phyloP scores from a whole-genome alignment of 2,113 vertebrate species.

The Percina caprodes region DNA sequence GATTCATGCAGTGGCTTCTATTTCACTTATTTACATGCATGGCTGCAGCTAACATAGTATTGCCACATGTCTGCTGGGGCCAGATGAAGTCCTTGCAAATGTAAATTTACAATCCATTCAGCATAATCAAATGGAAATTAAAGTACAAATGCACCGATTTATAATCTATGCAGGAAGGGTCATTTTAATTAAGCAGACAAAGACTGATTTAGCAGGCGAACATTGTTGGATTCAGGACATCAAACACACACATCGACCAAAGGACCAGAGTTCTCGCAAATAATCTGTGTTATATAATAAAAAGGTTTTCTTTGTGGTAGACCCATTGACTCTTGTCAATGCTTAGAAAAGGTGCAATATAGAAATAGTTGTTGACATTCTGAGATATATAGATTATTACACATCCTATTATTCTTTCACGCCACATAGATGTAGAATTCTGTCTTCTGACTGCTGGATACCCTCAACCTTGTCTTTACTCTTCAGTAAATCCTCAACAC shows the following conservation, averaged over 20 bases:
- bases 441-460: no score
- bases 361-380: neutral
- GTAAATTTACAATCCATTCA: slow-evolving; percentile 80
- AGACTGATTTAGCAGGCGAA: slow-evolving; percentile 64
- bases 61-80: slow-evolving; percentile 44
- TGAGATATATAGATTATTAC: neutral
- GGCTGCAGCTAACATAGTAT: slow-evolving; percentile 34
- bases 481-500: no score
- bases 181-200: slow-evolving; percentile 81
- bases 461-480: no score
- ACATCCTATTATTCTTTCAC: no score
- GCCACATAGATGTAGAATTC: no score
- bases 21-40: slow-evolving; percentile 17
- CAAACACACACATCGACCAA: slow-evolving; percentile 71
- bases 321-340: neutral
- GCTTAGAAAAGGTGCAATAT: neutral
- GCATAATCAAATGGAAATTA: slow-evolving; percentile 85
- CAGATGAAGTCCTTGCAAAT: slow-evolving; percentile 83
- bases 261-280: slow-evolving; percentile 35
- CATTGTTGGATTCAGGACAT: slow-evolving; percentile 70
- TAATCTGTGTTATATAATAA: slow-evolving; percentile 1
- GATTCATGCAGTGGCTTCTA: slow-evolving; percentile 27
- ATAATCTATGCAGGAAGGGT: slow-evolving; percentile 80
- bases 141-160: slow-evolving; percentile 80
- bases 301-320: neutral